Base-by-base conservation (phyloP, 2,888 invertebrate species). In the Tryphoninae sp. region DNA sequence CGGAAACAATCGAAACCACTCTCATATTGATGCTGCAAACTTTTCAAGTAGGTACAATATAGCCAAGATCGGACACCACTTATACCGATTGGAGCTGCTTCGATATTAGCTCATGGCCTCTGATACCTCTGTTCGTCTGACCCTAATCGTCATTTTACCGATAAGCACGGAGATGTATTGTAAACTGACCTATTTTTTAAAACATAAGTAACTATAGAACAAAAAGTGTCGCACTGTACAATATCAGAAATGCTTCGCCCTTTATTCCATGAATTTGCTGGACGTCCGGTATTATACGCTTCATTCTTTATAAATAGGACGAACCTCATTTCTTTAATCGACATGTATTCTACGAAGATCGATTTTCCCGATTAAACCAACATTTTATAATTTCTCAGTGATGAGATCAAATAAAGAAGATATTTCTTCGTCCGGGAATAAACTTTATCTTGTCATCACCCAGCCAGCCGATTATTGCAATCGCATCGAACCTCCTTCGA, bases 61-160 rank as follows among this genome's bases (percentile, higher is more conserved):
- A 59, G 58, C 45, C 55, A 45, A 75, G 67, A 65, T 42, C 19
- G 49, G 67, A 59, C 58, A 16, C 55, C 75, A 75, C 75, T 67
- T 59, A 67, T 40, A 40, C 33, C 67, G 67, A 75, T 75, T 75
- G 75, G 6, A 58, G 67, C 49, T 40, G 67, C 67, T 33, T 49
- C 16, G 8, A 53, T 19, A 9, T 45, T 9, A 59, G 33, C 19
- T 22, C 16, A 33, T 64, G 23, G 16, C 23, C 62, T 73, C 62
- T 42, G 53, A 26, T 61, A 7, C 49, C 65, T 53, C 49, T 75
- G 49, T 42, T 68, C 49, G 55, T 11, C 40, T 75, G 75, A 75
- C 75, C 75, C 75, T 67, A 75, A 75, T 75, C 75, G 75, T 59
- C 33, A 9, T 67, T 59, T 59, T 51, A 40, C n/a, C 59, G 75